Evolutionary conservation across 2,113 vertebrate genomes (phyloP), one percentile per base, ranked within the genome.

Genomic region (Odobenus rosmarus): DNA sequence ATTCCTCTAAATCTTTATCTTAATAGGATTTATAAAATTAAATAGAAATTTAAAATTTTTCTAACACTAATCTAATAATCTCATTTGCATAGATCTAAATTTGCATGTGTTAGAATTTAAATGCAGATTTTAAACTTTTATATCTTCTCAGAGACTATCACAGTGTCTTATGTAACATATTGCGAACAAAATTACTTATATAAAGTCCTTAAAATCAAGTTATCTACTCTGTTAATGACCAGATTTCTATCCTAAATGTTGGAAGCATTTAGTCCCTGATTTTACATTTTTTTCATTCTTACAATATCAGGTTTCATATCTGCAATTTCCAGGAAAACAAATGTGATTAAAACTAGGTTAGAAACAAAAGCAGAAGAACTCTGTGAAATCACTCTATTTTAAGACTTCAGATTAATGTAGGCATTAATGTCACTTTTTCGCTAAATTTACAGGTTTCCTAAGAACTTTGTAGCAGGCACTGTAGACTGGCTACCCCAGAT

Each of bases 31-130:
- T 36, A 72, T 46, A 61, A 49, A 87, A 9, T 94, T 83, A 79
- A 87, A 55, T 14, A 19, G 12, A 64, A 71, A 57, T 82, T 79
- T n/a, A 0, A 55, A 84, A 46, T 23, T 36, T 28, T 80, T 67
- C 14, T 69, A 87, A 55, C 24, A 51, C 19, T 61, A 59, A 53
- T 46, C 12, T 85, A 95, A 88, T 86, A 85, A 64, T 86, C 53
- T 92, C 31, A 93, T 92, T 90, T 91, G 51, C 42, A 92, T 53
- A 96, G n/a, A 4, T 69, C 49, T 85, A 93, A 62, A 89, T 97
- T 95, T 95, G 39, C 67, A 86, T 83, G 23, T 82, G 42, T 67
- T 95, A 67, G 26, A 82, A 93, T 85, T 88, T 62, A 95, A 97
- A 95, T 89, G 10, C 42, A 61, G 21, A 88, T 87, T 84, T 93